Percentiles rank a stretch among this genome's conserved stretches.
phyloP scores from a whole-genome alignment of 2,113 vertebrate genomes.

The Actinemys pallida region DNA sequence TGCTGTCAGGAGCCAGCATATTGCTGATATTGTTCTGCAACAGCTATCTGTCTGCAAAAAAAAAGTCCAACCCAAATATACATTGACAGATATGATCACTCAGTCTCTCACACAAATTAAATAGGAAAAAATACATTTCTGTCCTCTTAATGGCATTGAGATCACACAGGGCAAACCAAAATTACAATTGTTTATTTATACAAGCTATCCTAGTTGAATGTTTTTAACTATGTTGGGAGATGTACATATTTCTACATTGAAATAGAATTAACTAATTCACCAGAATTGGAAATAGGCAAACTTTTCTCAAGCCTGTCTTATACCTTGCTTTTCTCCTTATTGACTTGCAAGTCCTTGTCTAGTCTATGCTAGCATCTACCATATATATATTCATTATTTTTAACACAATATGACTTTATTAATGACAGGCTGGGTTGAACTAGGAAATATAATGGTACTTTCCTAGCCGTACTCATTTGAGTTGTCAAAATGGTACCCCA shows the following conservation, averaged over 20 bases:
- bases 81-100: background rate
- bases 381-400: background rate
- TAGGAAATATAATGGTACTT: background rate
- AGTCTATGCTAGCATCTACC: background rate
- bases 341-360: background rate
- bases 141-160: background rate
- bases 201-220: background rate
- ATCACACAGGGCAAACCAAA: background rate
- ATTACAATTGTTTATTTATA: background rate
- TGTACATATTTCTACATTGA: background rate
- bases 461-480: background rate
- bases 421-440: background rate
- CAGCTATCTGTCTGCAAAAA: rapidly evolving
- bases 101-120: background rate
- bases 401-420: background rate
- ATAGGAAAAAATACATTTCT: background rate
- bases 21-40: background rate
- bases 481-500: background rate
- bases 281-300: background rate
- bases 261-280: background rate
- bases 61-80: background rate
- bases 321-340: background rate
- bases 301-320: background rate
- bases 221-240: background rate
- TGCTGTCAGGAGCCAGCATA: background rate